Percentiles rank a stretch among this genome's conserved stretches.
phyloP scores from a whole-genome alignment of 2,888 invertebrate genomes.

The Schizotus pectinicornis region DNA sequence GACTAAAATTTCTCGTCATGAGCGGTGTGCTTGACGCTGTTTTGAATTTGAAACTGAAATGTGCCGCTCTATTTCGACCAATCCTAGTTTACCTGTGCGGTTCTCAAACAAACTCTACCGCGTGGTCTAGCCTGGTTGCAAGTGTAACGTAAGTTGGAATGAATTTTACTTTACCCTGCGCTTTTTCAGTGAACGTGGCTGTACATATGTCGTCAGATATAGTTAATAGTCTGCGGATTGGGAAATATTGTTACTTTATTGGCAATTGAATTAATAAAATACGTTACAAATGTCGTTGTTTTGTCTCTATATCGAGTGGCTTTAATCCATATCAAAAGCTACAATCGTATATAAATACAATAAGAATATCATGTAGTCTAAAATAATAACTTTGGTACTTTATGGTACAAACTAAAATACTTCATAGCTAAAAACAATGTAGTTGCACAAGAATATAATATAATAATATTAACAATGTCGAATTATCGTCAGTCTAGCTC shows the following conservation, averaged over 20 bases:
- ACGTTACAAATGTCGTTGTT: slow-evolving; percentile 10
- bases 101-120: no score
- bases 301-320: slow-evolving; percentile 21
- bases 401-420: slow-evolving; percentile 33
- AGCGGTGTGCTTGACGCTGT: no score
- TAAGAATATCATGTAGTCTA: slow-evolving; percentile 33
- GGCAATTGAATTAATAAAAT: slow-evolving; percentile 19
- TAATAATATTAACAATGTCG: slow-evolving; percentile 17
- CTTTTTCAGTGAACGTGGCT: no score
- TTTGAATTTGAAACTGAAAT: no score
- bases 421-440: slow-evolving; percentile 13
- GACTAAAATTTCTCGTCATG: no score
- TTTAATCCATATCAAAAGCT: slow-evolving; percentile 48
- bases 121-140: no score
- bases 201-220: not conserved
- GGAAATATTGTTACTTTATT: slow-evolving; percentile 10
- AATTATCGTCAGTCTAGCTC: slow-evolving; percentile 34
- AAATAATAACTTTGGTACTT: slow-evolving; percentile 41
- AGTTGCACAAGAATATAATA: slow-evolving; percentile 30
- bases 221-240: not conserved
- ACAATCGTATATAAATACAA: slow-evolving; percentile 42
- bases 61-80: no score
- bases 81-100: no score
- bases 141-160: no score
- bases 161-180: no score